Evolutionary conservation across 2,797 vertebrate species (phyloP), one percentile per base, ranked within the genome.

Genomic region (Sebastes miniatus): DNA sequence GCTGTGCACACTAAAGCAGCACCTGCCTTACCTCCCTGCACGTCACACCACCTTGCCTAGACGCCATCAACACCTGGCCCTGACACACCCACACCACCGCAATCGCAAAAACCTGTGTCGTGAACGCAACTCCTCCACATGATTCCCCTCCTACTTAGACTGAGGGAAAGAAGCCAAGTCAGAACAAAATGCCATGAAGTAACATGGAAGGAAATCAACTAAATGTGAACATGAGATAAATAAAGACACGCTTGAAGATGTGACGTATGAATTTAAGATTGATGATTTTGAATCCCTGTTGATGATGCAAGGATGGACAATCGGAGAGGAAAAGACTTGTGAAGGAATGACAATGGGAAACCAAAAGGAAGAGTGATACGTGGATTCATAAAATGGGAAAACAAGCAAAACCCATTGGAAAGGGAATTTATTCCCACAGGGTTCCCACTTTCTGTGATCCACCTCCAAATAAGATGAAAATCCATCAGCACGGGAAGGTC

Each of bases 1-100:
- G 93, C 94, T 95, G 92, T 90, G 92, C 93, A 95, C 91, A 93
- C 94, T 93, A 94, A 95, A 95, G 94, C 95, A 94, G 93, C 93
- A 77, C 92, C 93, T 95, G 93, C 93, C 94, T 93, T 93, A 95
- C 92, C 94, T 95, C 94, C 93, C 95, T 95, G 92, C 69, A 93
- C 90, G 93, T 81, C 89, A 91, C 90, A 91, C 79, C 91, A 93
- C 88, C 90, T 93, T 89, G 89, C 91, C 91, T 93, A 93, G 94
- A 90, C 79, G 92, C 86, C 92, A 93, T 87, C 93, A 94, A 93
- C 93, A 94, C 91, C 87, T 92, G 93, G 91, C 93, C 94, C 92
- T 92, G 90, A 94, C 88, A 91, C 92, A 90, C 90, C 90, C 88
- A 92, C 88, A 93, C 83, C 90, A 91, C 64, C 92, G 88, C 87